Conservation (phyloP, 2,888 invertebrate genomes). For the Coelopa pilipes region DNA sequence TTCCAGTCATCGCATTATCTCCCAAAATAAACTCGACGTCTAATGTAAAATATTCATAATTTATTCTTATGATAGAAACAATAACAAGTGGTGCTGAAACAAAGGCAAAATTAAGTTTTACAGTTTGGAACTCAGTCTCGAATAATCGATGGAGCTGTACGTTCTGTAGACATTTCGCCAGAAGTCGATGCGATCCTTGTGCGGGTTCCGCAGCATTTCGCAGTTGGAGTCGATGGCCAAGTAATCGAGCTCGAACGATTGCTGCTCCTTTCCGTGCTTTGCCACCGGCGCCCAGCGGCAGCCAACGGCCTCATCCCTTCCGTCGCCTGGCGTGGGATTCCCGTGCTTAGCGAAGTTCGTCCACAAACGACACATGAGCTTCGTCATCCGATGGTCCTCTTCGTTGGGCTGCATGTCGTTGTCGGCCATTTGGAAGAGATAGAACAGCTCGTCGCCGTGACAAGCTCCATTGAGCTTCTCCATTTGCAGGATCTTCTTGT, state of each 20-base stretch:
- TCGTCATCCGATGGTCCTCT: constrained; percentile 60
- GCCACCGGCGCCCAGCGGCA: constrained; percentile 56
- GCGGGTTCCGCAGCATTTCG: constrained; percentile 58
- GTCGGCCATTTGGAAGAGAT: constrained; percentile 68
- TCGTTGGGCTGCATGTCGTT: constrained; percentile 45
- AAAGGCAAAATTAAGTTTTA: constrained; percentile 36
- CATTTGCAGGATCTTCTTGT: constrained; percentile 67
- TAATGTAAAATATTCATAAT: too few species aligned
- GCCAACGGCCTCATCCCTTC: constrained; percentile 36
- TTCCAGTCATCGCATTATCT: too few species aligned
- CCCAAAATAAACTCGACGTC: too few species aligned
- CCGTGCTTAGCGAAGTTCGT: constrained; percentile 73
- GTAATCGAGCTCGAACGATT: constrained; percentile 54
- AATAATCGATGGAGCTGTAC: constrained; percentile 53
- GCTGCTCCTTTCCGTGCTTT: constrained; percentile 37
- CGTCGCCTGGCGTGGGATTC: constrained; percentile 61
- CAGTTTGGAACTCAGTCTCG: constrained; percentile 50
- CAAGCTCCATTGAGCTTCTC: constrained; percentile 69
- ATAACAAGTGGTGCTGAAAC: too few species aligned
- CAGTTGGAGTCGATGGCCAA: constrained; percentile 55
- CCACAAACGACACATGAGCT: constrained; percentile 71
- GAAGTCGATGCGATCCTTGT: constrained; percentile 59
- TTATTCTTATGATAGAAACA: too few species aligned
- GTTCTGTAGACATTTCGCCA: constrained; percentile 59
- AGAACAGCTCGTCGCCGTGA: constrained; percentile 73